Conservation (phyloP, 2,113 vertebrate genomes). For the Rhinoderma darwinii region DNA sequence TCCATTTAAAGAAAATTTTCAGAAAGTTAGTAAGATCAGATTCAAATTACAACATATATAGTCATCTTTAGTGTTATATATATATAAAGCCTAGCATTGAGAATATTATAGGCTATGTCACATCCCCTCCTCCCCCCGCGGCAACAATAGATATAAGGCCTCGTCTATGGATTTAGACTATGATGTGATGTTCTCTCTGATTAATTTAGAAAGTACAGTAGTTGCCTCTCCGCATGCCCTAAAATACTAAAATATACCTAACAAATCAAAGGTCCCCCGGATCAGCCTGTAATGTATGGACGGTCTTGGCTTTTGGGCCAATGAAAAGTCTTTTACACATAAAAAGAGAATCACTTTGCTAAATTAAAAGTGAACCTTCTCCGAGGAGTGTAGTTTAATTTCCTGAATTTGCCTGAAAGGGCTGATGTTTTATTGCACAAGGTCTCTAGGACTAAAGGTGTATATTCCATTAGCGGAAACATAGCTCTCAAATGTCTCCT, state of each 20-base stretch:
- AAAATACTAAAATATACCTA: conserved; percentile 8
- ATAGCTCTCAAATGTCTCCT: conserved; percentile 10
- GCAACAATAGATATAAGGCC: neutral
- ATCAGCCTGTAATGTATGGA: neutral
- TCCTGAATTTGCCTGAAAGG: conserved; percentile 53
- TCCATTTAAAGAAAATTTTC: too few relatives aligned
- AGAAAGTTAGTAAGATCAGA: too few relatives aligned
- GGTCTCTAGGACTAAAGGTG: conserved; percentile 35
- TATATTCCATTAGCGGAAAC: conserved; percentile 25
- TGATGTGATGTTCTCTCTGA: too few relatives aligned
- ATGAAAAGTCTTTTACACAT: conserved; percentile 43
- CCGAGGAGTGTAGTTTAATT: conserved; percentile 37
- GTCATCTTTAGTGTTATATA: neutral
- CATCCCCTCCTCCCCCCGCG: neutral
- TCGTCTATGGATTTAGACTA: neutral
- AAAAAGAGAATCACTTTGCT: conserved; percentile 53
- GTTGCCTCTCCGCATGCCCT: neutral
- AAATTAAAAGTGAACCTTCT: conserved; percentile 52
- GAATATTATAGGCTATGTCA: too few relatives aligned
- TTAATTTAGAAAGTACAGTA: neutral
- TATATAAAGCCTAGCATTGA: too few relatives aligned
- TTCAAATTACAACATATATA: too few relatives aligned
- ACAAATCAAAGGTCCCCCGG: conserved; percentile 2
- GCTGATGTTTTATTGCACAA: conserved; percentile 39
- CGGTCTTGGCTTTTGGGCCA: conserved; percentile 19